Base-by-base conservation (phyloP, 53 echinoderm and acorn worm genomes). In the Henricia sp. region DNA sequence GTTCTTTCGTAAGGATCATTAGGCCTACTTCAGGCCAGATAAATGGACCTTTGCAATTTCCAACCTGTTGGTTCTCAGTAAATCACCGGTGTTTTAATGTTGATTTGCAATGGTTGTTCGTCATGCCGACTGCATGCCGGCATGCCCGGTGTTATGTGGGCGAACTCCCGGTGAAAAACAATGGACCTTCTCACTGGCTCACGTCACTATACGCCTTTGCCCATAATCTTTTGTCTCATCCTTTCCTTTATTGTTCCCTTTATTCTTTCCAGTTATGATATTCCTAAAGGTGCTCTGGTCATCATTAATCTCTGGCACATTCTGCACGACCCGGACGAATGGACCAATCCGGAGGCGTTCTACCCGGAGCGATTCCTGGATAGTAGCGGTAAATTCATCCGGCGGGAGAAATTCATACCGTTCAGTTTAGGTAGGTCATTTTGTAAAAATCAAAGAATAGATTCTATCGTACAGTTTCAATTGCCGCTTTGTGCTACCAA, bases 381-480 rank as follows among this genome's bases (percentile, higher is more conserved):
- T 26, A 34, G 63, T 27, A 36, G 35, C 3, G 63, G 63, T 36
- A 63, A 35, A 17, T 34, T 63, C 10, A 13, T 63, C 12, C 63
- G 63, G 2, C 63, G 33, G 32, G 63, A 63, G 17, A 63, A 63
- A 63, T 34, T 63, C 34, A 63, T 63, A 17, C 63, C 32, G 1
- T 63, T 63, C 35, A 36, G 63, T 33, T 12, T 34, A 63, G 63
- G 63, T 63, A 63, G n/a, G n/a, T n/a, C n/a, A n/a, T n/a, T n/a
- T n/a, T n/a, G n/a, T n/a, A n/a, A n/a, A n/a, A n/a, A n/a, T n/a
- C n/a, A n/a, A n/a, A n/a, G n/a, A n/a, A n/a, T n/a, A n/a, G n/a
- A n/a, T n/a, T n/a, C n/a, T n/a, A n/a, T n/a, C n/a, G n/a, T n/a
- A n/a, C n/a, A n/a, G n/a, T n/a, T n/a, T n/a, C n/a, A n/a, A n/a